Conservation (phyloP, 2,888 invertebrate species). For the Phalangium opilio region DNA sequence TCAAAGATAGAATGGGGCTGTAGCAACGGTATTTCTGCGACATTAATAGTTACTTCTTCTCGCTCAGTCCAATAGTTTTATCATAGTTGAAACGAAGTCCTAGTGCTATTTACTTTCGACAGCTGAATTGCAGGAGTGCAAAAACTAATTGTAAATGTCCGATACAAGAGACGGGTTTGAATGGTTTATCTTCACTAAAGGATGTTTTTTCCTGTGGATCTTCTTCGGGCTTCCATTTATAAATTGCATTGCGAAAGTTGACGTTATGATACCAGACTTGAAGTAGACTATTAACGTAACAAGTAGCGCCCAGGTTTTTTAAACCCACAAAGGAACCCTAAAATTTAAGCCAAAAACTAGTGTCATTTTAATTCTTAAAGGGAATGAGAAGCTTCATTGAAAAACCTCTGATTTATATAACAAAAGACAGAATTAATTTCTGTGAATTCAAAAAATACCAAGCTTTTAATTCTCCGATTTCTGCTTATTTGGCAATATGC, state of each 20-base stretch:
- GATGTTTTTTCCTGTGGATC: conserved; percentile 6
- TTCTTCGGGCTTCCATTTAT: conserved; percentile 38
- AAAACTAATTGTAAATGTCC: conserved; percentile 45
- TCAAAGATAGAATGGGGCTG: no score
- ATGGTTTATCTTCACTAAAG: background rate
- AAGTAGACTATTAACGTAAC: conserved; percentile 47
- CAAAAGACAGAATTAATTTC: no score
- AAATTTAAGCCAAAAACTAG: conserved; percentile 1
- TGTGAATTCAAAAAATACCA: no score
- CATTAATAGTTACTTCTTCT: no score
- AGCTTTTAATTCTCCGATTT: no score
- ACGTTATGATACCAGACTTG: conserved; percentile 46
- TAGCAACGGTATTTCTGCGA: no score
- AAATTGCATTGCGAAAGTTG: conserved; percentile 38
- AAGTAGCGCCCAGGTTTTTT: conserved; percentile 47
- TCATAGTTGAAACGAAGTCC: no score
- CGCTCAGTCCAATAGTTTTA: no score
- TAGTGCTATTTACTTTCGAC: conserved; percentile 29
- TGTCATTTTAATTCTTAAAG: no score
- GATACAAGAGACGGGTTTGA: conserved; percentile 28
- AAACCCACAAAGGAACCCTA: conserved; percentile 39
- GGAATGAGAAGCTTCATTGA: no score
- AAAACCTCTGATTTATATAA: no score
- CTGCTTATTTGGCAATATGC: no score
- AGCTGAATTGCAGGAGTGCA: conserved; percentile 42